Base-by-base conservation (phyloP, 2,888 invertebrate species). In the Julus scanicus region DNA sequence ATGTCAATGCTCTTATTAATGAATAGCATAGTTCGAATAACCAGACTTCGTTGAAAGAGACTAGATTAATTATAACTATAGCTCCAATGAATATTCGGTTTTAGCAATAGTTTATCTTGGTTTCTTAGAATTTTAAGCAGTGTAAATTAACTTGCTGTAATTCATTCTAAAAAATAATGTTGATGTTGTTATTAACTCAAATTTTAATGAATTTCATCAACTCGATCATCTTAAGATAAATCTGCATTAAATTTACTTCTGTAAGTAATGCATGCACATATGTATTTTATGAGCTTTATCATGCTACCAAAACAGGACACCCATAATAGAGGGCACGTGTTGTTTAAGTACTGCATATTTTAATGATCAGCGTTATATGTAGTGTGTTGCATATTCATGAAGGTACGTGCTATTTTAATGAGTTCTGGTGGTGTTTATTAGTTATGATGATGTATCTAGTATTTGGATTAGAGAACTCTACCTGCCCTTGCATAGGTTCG, bases 401-500 rank as follows among this genome's bases (percentile, higher is more conserved):
- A 71, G n/a, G 80, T 37, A 37, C 80, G 80, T 80, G 80, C 9
- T 80, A 80, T 80, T 80, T 37, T 80, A 80, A 80, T 80, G 80
- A 80, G 80, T 37, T 9, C 80, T 80, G 37, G 80, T 80, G 80
- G 29, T 6, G 29, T 29, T 80, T 63, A 63, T n/a, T 17, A 63
- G 63, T 63, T n/a, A 63, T 63, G 63, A 53, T 63, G 5, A 17
- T 63, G 63, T 6, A 63, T 63, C 17, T 63, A 17, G 3, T 17
- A 37, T 80, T 80, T 80, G 37, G 37, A 80, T 29, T 37, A 20
- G 80, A 20, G 13, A 80, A 80, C 71, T 71, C 1, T 48, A 48
- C 48, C 48, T 9, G 29, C 29, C 20, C 9, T 71, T 29, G 29
- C 29, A n/a, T 53, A 3, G 15, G 63, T 20, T 20, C 5, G 63